These are phyloP conservation scores for Phrynosoma blainvillii DNA, from an alignment of 2,113 vertebrate genomes.

Conservation along the genomic window DNA sequence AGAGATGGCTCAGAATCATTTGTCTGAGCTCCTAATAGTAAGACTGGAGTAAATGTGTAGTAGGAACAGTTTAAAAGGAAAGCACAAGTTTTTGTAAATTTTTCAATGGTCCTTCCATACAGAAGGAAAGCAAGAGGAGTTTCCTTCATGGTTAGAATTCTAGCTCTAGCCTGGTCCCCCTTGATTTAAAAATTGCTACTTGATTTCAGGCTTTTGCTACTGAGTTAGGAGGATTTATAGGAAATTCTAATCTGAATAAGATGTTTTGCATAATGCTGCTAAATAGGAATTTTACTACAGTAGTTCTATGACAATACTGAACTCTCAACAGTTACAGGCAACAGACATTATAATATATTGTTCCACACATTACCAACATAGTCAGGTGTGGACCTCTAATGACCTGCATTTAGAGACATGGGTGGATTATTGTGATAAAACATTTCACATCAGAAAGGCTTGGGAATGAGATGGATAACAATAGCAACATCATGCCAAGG, in stretches of 20 bases:
- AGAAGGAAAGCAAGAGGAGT: not conserved
- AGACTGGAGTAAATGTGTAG: too few species aligned
- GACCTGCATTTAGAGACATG: constrained; percentile 66
- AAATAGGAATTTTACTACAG: constrained; percentile 42
- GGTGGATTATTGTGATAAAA: constrained; percentile 64
- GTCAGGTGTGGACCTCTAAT: constrained; percentile 47
- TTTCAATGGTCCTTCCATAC: not conserved
- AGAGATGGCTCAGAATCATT: too few species aligned
- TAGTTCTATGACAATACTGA: constrained; percentile 24
- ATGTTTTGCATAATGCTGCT: constrained; percentile 40
- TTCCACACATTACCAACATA: constrained; percentile 33
- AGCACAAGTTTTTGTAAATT: not conserved
- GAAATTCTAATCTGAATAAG: constrained; percentile 28
- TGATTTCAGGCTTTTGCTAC: constrained; percentile 17
- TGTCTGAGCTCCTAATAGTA: too few species aligned
- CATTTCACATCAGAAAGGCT: constrained; percentile 60
- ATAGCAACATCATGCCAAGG: constrained; percentile 49
- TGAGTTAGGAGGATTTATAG: constrained; percentile 23
- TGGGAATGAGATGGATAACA: constrained; percentile 65
- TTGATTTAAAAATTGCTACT: constrained; percentile 12
- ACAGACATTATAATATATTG: constrained; percentile 16
- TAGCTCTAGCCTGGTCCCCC: not conserved
- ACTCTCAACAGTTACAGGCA: constrained; percentile 20
- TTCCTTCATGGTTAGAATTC: not conserved
- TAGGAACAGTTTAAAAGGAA: not conserved